Evolutionary conservation across 1,140 invertebrate species (phyloP).

Genomic region (Conopomorpha cramerella): DNA sequence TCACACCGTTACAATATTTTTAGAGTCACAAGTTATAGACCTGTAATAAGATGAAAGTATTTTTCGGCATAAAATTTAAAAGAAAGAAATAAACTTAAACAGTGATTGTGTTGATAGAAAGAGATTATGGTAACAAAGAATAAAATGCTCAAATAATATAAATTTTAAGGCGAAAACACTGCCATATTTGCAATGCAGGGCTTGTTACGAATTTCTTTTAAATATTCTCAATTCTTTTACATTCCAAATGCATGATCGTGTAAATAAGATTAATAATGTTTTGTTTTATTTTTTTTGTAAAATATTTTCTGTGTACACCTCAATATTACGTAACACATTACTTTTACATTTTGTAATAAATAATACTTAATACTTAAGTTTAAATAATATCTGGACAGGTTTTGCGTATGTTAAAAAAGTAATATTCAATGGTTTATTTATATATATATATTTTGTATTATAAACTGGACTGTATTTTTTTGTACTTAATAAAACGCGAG

Average conservation of each 20-base stretch:
- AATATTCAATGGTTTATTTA: slow-evolving; percentile 27
- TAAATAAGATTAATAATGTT: too few relatives aligned
- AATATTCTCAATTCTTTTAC: slow-evolving; percentile 8
- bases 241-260: slow-evolving; percentile 27
- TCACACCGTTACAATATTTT: slow-evolving; percentile 16
- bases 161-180: slow-evolving; percentile 39
- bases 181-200: slow-evolving; percentile 32
- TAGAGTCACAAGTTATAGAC: slow-evolving; percentile 8
- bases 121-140: slow-evolving; percentile 24
- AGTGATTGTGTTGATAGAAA: slow-evolving; percentile 56
- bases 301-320: too few relatives aligned
- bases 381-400: too few relatives aligned
- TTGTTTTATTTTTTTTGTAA: too few relatives aligned
- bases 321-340: too few relatives aligned
- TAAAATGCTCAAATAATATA: slow-evolving; percentile 44
- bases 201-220: slow-evolving; percentile 12
- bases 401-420: too few relatives aligned
- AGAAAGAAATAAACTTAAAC: slow-evolving; percentile 17
- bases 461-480: slow-evolving; percentile 30
- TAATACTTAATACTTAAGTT: slow-evolving; percentile 13
- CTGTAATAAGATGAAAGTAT: too few relatives aligned
- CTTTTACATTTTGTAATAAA: not conserved
- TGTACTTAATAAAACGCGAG: too few relatives aligned
- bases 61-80: too few relatives aligned
- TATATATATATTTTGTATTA: slow-evolving; percentile 27